Evolutionary conservation across 2,113 vertebrate genomes (phyloP), one percentile per base, ranked within the genome.

Genomic region (Carassius auratus): DNA sequence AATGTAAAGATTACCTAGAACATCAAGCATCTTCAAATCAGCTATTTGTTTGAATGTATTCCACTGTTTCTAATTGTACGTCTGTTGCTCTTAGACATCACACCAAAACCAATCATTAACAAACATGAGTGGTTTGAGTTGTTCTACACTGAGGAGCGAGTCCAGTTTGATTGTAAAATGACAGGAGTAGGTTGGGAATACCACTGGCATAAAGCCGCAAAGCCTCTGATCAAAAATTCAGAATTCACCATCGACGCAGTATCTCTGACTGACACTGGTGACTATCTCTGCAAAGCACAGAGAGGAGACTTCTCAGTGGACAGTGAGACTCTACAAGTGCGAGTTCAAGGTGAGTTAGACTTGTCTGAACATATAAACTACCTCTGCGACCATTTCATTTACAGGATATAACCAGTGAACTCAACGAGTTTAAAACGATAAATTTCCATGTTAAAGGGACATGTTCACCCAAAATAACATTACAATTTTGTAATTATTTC

Each of bases 201-300:
- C 23, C 21, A 3, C 3, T 76, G 75, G 75, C 5, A 52, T 23
- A 55, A 76, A 76, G 26, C 33, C 17, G 19, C 23, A 50, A 19
- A 55, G 0, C 0, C 0, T 15, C 13, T 0, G 23, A 66, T 0
- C 62, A 30, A 23, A 6, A 3, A 66, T 66, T 2, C 12, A 66
- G 26, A 13, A 26, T 66, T 66, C 1, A 30, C 62, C 26, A 26
- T 66, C 4, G 4, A 1, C 75, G 30, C 75, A 55, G 23, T 50
- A 19, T 76, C 48, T 30, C 1, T 19, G 8, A 8, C 5, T 50
- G 26, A 76, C 15, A 19, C 75, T 33, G 45, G 75, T 3, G 15
- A 10, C 38, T 76, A 55, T 76, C 50, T 15, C 75, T 76, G 75
- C 50, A 55, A 55, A 76, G 75, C 75, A 26, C 15, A 50, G 14